phyloP scores from a whole-genome alignment of 2,888 invertebrate species.

The Deilephila elpenor region DNA sequence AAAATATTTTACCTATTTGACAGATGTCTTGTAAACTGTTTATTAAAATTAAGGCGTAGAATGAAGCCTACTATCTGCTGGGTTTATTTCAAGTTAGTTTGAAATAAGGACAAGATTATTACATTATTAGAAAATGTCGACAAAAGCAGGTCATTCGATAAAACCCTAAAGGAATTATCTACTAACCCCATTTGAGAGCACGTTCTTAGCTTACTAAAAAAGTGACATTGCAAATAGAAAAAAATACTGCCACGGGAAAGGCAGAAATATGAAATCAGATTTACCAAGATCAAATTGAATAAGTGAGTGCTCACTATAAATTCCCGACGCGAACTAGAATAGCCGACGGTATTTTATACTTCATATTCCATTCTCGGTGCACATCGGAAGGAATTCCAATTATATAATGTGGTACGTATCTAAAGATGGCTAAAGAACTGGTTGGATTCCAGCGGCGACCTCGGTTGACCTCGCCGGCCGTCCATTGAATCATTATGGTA shows the following conservation, averaged over 20 bases:
- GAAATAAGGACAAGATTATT: too few species aligned
- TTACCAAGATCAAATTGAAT: conserved; percentile 21
- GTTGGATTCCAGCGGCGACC: conserved; percentile 41
- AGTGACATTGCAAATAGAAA: not conserved
- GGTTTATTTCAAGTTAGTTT: too few species aligned
- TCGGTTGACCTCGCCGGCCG: conserved; percentile 36
- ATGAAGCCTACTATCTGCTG: too few species aligned
- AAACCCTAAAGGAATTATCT: not conserved
- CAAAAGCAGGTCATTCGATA: not conserved
- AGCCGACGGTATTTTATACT: conserved; percentile 24
- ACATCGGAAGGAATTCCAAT: conserved; percentile 29
- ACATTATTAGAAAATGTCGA: not conserved
- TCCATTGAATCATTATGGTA: conserved; percentile 28
- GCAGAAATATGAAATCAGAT: conserved; percentile 23
- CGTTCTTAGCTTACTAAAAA: not conserved
- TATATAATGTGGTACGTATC: conserved; percentile 30
- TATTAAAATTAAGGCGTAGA: too few species aligned
- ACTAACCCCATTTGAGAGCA: not conserved
- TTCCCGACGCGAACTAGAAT: conserved; percentile 18
- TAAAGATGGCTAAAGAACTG: conserved; percentile 32
- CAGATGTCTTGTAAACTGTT: too few species aligned
- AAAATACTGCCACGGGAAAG: not conserved
- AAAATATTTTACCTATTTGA: too few species aligned
- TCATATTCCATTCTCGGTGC: conserved; percentile 26
- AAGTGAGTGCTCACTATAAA: conserved; percentile 22